phyloP scores from a whole-genome alignment of 2,113 vertebrate species.

The Notechis scutatus region DNA sequence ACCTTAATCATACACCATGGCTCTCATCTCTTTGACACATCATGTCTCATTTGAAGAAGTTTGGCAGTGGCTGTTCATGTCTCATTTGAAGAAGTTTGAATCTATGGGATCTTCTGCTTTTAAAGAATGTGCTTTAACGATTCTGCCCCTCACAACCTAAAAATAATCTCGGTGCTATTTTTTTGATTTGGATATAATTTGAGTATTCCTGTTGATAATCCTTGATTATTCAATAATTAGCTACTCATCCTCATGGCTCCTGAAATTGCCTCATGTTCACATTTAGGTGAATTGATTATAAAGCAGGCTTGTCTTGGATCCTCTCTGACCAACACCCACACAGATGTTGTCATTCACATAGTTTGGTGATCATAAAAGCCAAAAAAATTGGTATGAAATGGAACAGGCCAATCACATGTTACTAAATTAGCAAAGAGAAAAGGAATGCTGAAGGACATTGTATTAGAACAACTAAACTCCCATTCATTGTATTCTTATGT shows the following conservation, averaged over 20 bases:
- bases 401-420: slow-evolving; percentile 57
- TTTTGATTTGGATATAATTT: slow-evolving; percentile 4
- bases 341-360: slow-evolving; percentile 41
- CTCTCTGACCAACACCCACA: slow-evolving; percentile 44
- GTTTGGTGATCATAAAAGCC: slow-evolving; percentile 49
- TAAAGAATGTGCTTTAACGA: neutral
- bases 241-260: slow-evolving; percentile 26
- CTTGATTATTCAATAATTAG: slow-evolving; percentile 48
- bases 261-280: slow-evolving; percentile 53
- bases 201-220: slow-evolving; percentile 14
- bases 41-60: neutral
- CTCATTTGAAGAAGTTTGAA: neutral
- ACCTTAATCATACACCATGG: neutral
- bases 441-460: slow-evolving; percentile 57
- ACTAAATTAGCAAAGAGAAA: slow-evolving; percentile 74
- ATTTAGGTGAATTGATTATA: slow-evolving; percentile 43
- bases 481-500: slow-evolving; percentile 41
- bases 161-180: neutral
- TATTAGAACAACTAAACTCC: slow-evolving; percentile 62
- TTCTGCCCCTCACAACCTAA: neutral
- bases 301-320: slow-evolving; percentile 28
- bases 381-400: slow-evolving; percentile 34
- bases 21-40: neutral
- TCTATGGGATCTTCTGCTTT: neutral
- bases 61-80: neutral